These are phyloP conservation scores for Poecile montanus DNA, from an alignment of 2,797 vertebrate species.

Conservation along the genomic window DNA sequence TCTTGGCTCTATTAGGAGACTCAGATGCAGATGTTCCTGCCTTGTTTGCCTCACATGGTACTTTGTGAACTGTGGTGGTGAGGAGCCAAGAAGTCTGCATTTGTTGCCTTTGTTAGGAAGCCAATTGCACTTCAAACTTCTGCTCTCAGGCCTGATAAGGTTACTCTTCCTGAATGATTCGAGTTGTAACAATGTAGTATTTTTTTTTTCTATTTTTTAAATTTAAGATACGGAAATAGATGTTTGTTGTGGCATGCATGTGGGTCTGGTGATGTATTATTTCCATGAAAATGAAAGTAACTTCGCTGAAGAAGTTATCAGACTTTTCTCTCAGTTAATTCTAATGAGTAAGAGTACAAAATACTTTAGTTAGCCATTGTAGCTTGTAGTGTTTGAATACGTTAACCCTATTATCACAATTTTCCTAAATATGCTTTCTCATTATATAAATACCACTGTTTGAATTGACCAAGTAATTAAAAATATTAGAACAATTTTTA, in stretches of 20 bases:
- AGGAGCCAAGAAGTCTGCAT: neutral
- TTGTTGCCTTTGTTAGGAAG: neutral
- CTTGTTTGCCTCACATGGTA: neutral
- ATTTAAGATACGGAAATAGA: neutral
- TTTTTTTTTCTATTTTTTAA: neutral
- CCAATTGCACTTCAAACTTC: neutral
- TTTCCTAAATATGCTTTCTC: neutral
- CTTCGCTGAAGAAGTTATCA: neutral
- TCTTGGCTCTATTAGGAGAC: neutral
- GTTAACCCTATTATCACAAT: neutral
- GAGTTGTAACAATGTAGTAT: neutral
- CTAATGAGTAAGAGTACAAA: neutral
- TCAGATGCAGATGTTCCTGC: neutral
- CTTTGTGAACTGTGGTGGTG: neutral
- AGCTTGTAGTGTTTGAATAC: neutral
- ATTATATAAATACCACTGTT: neutral
- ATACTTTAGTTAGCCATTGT: neutral
- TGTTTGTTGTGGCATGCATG: neutral
- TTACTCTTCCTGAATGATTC: neutral
- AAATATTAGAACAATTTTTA: neutral
- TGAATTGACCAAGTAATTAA: neutral
- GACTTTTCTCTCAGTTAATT: neutral
- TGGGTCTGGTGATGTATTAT: neutral
- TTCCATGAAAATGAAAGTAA: neutral
- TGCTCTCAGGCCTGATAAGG: neutral